These are phyloP conservation scores for Camponotus pennsylvanicus DNA, from an alignment of 1,140 invertebrate genomes.

Conservation along the genomic window DNA sequence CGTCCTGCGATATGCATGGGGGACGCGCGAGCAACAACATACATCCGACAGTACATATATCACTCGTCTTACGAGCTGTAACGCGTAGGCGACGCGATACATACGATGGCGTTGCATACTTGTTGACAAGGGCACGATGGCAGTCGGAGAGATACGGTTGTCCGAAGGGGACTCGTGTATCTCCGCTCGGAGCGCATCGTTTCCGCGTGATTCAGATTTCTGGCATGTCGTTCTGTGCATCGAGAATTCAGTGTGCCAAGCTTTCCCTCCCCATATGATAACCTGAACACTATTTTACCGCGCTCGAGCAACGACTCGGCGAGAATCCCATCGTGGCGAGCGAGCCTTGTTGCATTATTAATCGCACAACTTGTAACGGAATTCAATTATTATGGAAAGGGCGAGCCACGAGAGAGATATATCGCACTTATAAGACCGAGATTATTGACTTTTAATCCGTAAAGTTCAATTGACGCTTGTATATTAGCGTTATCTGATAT, in stretches of 20 bases:
- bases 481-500: constrained; percentile 9
- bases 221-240: not conserved
- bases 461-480: constrained; percentile 6
- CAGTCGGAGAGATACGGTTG: constrained; percentile 18
- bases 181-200: constrained; percentile 28
- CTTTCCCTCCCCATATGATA: constrained; percentile 5
- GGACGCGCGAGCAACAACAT: not conserved
- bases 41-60: not conserved
- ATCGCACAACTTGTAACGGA: not conserved
- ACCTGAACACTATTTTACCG: not conserved
- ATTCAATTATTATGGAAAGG: constrained; percentile 3
- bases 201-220: constrained; percentile 55
- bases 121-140: constrained; percentile 41
- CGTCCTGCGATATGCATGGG: not conserved
- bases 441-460: not conserved
- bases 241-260: not conserved
- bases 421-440: not conserved
- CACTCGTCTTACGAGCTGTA: not conserved
- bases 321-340: not conserved
- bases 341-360: not conserved
- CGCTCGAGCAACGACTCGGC: not conserved
- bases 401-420: not conserved
- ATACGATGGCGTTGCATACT: constrained; percentile 37
- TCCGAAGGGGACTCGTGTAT: constrained; percentile 14
- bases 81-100: not conserved